Conservation (phyloP, 1,140 invertebrate species). For the Zaprionus nigranus region DNA sequence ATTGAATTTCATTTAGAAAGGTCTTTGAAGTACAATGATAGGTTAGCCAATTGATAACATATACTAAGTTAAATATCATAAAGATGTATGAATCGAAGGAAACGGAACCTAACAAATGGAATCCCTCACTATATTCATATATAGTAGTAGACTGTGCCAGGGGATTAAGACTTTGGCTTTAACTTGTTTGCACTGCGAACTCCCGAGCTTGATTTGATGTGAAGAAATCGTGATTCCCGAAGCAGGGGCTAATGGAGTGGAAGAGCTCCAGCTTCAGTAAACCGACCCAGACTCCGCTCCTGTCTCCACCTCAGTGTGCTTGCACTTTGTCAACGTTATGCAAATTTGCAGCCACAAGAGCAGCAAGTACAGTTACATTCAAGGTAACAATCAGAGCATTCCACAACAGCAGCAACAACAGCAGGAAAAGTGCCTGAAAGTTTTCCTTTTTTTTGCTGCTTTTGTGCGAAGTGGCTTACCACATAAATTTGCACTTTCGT, state of each 20-base stretch:
- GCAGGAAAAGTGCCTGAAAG: neutral
- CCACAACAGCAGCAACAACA: slow-evolving; percentile 41
- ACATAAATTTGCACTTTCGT: slow-evolving; percentile 72
- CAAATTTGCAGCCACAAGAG: slow-evolving; percentile 50
- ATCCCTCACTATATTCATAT: neutral
- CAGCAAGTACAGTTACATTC: slow-evolving; percentile 64
- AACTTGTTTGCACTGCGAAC: neutral
- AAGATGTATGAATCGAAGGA: no score
- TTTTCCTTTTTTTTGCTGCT: slow-evolving; percentile 26
- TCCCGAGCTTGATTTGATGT: neutral
- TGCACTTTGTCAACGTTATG: slow-evolving; percentile 67
- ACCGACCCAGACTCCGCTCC: neutral
- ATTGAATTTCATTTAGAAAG: no score
- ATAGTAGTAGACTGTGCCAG: neutral
- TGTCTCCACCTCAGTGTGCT: slow-evolving; percentile 3
- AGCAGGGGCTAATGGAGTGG: slow-evolving; percentile 63
- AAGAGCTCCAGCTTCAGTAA: slow-evolving; percentile 31
- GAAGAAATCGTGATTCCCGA: slow-evolving; percentile 8
- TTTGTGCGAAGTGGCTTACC: slow-evolving; percentile 56
- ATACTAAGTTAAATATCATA: no score
- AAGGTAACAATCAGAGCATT: slow-evolving; percentile 68
- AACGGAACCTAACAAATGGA: neutral
- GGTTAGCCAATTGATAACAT: no score
- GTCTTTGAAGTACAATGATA: no score
- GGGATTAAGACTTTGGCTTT: neutral